Base-by-base conservation (phyloP, 2,113 vertebrate species). In the Megaleporinus macrocephalus region DNA sequence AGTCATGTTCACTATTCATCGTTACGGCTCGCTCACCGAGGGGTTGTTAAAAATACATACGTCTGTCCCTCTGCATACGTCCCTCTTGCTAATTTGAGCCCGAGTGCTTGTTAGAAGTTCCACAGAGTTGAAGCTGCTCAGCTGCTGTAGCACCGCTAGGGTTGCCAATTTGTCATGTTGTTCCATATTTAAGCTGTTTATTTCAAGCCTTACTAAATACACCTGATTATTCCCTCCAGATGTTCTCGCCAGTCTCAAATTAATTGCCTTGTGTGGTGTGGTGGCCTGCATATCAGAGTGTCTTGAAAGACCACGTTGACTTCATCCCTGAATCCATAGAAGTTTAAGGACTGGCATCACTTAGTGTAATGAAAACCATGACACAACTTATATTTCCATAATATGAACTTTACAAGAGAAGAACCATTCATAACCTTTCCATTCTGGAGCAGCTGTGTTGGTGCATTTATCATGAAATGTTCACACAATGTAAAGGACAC, bases 181-280 rank as follows among this genome's bases (percentile, higher is more conserved):
- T 51, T 66, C 57, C 65, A 59, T 61, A 71, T 33, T 61, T 49
- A 44, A 59, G 63, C 13, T 33, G 33, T 82, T 82, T 76, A 33
- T 74, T 53, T 29, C 53, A 27, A 72, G 22, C 30, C 27, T 26
- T 49, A 22, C 5, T 51, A 63, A 80, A 16, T 30, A 29, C 53
- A 73, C 68, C 66, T 73, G 75, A 73, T 82, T 68, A 66, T 80
- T 70, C 74, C n/a, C 29, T n/a, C 71, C 36, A 78, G 83, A 77
- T 81, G 83, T 81, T 78, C 29, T 30, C 33, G 22, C 83, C 63
- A 68, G 41, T 18, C 18, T 49, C 44, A 66, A 51, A 85, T 73
- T 81, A 76, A 65, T 59, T 65, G 49, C 30, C 30, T 13, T 29
- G 53, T 22, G 16, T 24, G 26, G 12, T 18, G 36, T 30, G 36